Evolutionary conservation across 2,113 vertebrate species (phyloP).

Genomic region (Girardinichthys multiradiatus): DNA sequence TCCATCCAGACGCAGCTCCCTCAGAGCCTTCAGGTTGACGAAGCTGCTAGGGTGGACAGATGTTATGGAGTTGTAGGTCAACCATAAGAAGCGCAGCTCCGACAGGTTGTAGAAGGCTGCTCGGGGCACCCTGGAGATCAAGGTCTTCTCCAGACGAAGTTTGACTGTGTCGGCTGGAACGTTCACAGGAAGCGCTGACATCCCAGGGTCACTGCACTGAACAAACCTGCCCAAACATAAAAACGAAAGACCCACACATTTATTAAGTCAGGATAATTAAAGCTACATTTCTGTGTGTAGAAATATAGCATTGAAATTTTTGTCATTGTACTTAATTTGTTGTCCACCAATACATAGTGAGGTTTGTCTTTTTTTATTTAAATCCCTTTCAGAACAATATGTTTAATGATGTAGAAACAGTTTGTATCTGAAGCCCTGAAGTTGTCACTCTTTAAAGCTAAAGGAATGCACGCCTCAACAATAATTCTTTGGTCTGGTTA

Average conservation of each 20-base stretch:
- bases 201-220: conserved; percentile 88
- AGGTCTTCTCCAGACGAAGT: conserved; percentile 90
- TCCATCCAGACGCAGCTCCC: conserved; percentile 90
- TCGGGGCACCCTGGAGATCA: conserved; percentile 81
- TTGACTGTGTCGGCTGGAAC: conserved; percentile 88
- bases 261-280: no score
- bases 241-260: not conserved
- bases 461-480: no score
- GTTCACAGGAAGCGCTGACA: conserved; percentile 85
- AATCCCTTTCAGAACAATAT: no score
- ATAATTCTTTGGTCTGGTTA: no score
- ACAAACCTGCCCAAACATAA: conserved; percentile 78
- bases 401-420: no score
- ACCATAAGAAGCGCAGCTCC: conserved; percentile 88
- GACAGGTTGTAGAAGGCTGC: conserved; percentile 92
- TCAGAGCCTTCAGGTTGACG: conserved; percentile 87
- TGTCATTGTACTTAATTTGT: no score
- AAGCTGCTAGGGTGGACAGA: conserved; percentile 88
- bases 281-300: no score
- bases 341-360: no score
- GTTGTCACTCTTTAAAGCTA: no score
- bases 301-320: no score
- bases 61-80: conserved; percentile 87
- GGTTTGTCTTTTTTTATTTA: no score
- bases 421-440: no score